Base-by-base conservation (phyloP, 1,140 invertebrate species). In the Carcinoscorpius rotundicauda region DNA sequence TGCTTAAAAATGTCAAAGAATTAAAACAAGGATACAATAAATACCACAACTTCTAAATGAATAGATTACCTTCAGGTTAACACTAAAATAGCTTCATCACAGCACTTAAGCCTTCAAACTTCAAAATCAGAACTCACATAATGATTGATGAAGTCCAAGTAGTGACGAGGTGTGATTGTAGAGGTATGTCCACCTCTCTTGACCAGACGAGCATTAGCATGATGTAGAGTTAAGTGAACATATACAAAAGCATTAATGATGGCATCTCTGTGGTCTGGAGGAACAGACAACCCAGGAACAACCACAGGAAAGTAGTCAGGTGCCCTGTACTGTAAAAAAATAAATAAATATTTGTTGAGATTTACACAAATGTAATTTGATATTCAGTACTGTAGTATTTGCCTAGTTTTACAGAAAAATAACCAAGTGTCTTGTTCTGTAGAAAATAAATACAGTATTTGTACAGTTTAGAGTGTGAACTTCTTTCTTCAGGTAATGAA, bases 111-210 rank as follows among this genome's bases (percentile, higher is more conserved):
- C 29, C 29, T 29, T 29, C 29, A 29, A 29, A 29, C 29, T 29
- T 29, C 53, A 57, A 9, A 57, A 57, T 57, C n/a, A 59, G 63
- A 56, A 72, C 76, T 76, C 68, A 81, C 96, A 81, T 98, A 98
- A 78, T 99, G 97, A 79, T 98, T 91, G 73, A 99, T 99, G 76
- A 99, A 99, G 78, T 99, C 97, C n/a, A 99, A 78, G 77, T 97
- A 99, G 80, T 99, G 97, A 64, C 93, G 82, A 3, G 97, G 97
- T 4, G 97, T 99, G 49, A 99, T 96, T 4, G 95, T 91, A 87
- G 97, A 98, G 4, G 92, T 94, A 69, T 93, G 83, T 61, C 92
- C 89, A 48, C 95, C 95, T 57, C 94, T 81, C 76, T 97, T 98
- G 1, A 86, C 85, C 6, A 98, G 79, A 60, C 93, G 79, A 6